A percentile compares a stretch with the other conserved stretches of the same genome.
These are phyloP conservation scores for Danio tinwini DNA, from an alignment of 2,797 vertebrate genomes.

Conservation along the genomic window DNA sequence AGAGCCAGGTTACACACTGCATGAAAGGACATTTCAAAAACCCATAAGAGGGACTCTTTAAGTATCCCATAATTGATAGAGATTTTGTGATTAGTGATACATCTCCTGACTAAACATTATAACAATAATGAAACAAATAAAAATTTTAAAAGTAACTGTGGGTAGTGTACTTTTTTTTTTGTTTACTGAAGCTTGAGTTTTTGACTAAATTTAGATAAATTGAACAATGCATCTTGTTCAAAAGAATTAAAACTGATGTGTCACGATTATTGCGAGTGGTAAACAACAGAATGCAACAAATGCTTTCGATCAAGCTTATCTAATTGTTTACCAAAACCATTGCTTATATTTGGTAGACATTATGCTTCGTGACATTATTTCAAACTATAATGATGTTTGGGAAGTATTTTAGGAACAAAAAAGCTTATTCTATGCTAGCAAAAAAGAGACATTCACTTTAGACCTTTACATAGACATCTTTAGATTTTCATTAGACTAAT, in stretches of 20 bases:
- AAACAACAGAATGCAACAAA: not conserved
- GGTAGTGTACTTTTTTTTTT: too few relatives aligned
- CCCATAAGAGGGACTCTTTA: too few relatives aligned
- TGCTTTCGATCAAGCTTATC: not conserved
- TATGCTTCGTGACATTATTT: not conserved
- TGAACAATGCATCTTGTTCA: not conserved
- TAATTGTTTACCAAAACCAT: not conserved
- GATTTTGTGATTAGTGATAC: too few relatives aligned
- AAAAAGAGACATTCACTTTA: not conserved
- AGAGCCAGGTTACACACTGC: too few relatives aligned
- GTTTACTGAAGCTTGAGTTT: too few relatives aligned
- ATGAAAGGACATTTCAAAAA: too few relatives aligned
- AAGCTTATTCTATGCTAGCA: not conserved
- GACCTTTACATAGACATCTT: not conserved
- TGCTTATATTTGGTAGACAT: not conserved
- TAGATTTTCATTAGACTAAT: not conserved
- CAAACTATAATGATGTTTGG: not conserved
- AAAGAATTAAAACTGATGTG: not conserved
- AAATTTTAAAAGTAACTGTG: too few relatives aligned
- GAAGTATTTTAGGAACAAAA: not conserved
- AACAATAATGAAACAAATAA: too few relatives aligned
- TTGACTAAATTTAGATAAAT: not conserved
- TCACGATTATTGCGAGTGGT: not conserved
- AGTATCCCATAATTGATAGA: too few relatives aligned
- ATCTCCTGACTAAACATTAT: too few relatives aligned